phyloP scores from a whole-genome alignment of 2,113 vertebrate genomes.

The Sisor rabdophorus region DNA sequence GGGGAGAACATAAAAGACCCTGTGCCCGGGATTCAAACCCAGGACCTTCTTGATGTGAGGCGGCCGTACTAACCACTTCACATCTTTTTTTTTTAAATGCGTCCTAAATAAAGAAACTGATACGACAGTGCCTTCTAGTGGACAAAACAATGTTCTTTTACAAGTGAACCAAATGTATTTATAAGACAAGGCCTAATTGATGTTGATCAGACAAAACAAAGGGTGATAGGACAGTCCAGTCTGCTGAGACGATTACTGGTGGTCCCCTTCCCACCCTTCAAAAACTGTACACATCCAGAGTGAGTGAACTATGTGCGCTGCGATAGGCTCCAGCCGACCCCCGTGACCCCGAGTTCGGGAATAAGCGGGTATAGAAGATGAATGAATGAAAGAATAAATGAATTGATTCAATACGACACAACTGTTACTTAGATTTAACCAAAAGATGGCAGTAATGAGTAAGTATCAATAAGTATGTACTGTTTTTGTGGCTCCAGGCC shows the following conservation, averaged over 20 bases:
- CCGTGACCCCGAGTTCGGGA: too few species aligned
- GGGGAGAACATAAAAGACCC: too few species aligned
- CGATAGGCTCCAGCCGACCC: too few species aligned
- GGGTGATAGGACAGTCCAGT: neutral
- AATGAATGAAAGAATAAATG: too few species aligned
- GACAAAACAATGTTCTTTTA: neutral
- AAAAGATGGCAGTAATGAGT: conserved; percentile 8
- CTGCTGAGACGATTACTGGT: neutral
- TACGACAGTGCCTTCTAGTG: conserved; percentile 9
- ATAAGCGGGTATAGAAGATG: too few species aligned
- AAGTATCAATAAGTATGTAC: neutral
- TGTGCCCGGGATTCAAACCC: too few species aligned
- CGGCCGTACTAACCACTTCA: too few species aligned
- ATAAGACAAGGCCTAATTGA: neutral
- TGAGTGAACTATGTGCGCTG: neutral
- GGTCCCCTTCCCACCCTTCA: too few species aligned
- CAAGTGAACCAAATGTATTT: neutral
- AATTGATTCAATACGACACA: neutral
- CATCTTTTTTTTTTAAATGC: too few species aligned
- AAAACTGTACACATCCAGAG: neutral
- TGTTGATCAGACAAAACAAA: neutral
- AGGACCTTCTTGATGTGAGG: too few species aligned
- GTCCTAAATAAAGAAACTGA: neutral
- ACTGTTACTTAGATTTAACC: neutral
- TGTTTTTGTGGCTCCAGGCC: neutral